Conservation (phyloP, 2,888 invertebrate species). For the Linyphia triangularis region DNA sequence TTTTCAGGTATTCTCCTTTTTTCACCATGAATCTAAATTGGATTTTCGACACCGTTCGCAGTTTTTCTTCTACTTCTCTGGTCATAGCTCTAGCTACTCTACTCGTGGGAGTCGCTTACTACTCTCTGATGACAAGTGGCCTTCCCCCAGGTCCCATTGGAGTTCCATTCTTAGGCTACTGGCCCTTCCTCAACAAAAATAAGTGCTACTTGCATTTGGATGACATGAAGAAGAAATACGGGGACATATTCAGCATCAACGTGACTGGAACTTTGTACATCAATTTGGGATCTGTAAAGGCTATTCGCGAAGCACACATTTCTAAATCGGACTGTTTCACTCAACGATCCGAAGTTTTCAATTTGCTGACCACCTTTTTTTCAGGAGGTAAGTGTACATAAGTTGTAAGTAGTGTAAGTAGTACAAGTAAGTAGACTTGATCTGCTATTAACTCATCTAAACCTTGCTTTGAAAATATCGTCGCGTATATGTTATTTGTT, state of each 20-base stretch:
- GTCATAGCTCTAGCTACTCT: background rate
- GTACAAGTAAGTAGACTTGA: no score
- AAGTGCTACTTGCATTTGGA: constrained; percentile 2
- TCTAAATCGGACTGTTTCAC: constrained; percentile 40
- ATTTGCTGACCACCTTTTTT: background rate
- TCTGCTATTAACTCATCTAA: no score
- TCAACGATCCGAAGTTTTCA: background rate
- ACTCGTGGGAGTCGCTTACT: background rate
- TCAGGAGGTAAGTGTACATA: background rate
- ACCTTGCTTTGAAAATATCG: no score
- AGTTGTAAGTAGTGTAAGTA: no score
- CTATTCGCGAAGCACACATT: constrained; percentile 23
- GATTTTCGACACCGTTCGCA: background rate
- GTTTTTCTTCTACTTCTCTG: background rate
- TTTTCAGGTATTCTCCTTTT: background rate
- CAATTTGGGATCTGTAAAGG: constrained; percentile 1
- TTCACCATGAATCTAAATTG: background rate
- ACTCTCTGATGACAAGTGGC: background rate
- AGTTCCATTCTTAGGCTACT: constrained; percentile 36
- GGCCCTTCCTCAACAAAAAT: constrained; percentile 7
- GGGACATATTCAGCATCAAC: constrained; percentile 39
- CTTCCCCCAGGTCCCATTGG: constrained; percentile 52
- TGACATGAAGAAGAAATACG: constrained; percentile 25
- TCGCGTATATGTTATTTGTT: no score
- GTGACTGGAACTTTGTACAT: constrained; percentile 20